A percentile compares a stretch with the other conserved stretches of the same genome.
Conservation (phyloP, 1,140 invertebrate genomes). For the Hesperophylax magnus region DNA sequence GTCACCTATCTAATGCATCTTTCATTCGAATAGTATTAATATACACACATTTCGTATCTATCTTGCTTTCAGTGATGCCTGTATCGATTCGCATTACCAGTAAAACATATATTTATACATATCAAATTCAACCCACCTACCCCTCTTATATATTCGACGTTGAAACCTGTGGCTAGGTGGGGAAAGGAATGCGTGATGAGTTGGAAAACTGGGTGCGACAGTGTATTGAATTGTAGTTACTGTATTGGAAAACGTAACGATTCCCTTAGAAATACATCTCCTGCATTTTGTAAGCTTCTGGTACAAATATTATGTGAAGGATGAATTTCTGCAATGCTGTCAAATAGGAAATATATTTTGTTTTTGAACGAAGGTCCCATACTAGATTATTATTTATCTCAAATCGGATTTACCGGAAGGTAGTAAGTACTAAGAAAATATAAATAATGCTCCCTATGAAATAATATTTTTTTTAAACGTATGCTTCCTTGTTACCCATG, state of each 20-base stretch:
- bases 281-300: not conserved
- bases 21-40: too few relatives aligned
- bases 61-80: not conserved
- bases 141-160: not conserved
- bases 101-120: constrained; percentile 21
- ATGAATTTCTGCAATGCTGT: too few relatives aligned
- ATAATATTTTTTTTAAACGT: too few relatives aligned
- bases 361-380: too few relatives aligned
- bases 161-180: not conserved
- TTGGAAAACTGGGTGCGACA: constrained; percentile 31
- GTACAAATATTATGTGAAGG: not conserved
- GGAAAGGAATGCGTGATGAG: constrained; percentile 34
- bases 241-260: constrained; percentile 10
- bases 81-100: constrained; percentile 18
- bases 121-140: constrained; percentile 16
- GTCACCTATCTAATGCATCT: too few relatives aligned
- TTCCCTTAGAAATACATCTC: not conserved
- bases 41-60: too few relatives aligned
- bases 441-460: too few relatives aligned
- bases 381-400: too few relatives aligned
- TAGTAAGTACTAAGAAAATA: too few relatives aligned
- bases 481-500: too few relatives aligned
- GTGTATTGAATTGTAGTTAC: constrained; percentile 20
- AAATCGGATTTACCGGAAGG: too few relatives aligned
- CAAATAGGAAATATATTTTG: too few relatives aligned